Base-by-base conservation (phyloP, 2,888 invertebrate genomes). In the Horisme vitalbata region DNA sequence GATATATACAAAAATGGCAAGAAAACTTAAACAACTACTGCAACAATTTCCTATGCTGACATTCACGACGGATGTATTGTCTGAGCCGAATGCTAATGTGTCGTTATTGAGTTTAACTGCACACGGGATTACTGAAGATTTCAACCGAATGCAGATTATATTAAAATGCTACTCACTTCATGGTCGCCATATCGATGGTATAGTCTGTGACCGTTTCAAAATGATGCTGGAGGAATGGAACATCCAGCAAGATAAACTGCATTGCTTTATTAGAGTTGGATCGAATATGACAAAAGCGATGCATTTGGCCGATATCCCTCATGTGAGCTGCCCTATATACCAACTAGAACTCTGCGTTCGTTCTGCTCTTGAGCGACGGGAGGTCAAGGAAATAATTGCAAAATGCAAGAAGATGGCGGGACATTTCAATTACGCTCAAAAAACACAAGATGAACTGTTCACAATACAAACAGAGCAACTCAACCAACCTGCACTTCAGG, bases 181-280 rank as follows among this genome's bases (percentile, higher is more conserved):
- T 28, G 52, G 38, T 23, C 44, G 52, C 27, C 52, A 52, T 34
- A 55, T 46, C 20, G 53, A 48, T 13, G 21, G 12, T 11, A 3
- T 6, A 21, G 8, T 21, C 8, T 7, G 7, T 6, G 7, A 21
- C 5, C 50, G 48, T 27, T 43, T 50, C 35, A 8, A 48, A 24
- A 36, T 23, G 7, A 48, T 51, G 12, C 36, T 45, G 18, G 26
- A 28, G 36, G 50, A 52, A 47, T 55, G 52, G 57, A 43, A 36
- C 33, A 54, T 57, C n/a, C n/a, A 57, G 39, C 46, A 46, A 49
- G 21, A n/a, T n/a, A n/a, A n/a, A n/a, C n/a, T 57, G 8, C 52
- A 52, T 27, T 49, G 49, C 31, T 35, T 57, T 34, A 45, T 55
- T 26, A 23, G 54, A 18, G 55, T 35, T 37, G 55, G 55, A 37